Base-by-base conservation (phyloP, 2,888 invertebrate species). In the Hirtodrosophila histrioides region DNA sequence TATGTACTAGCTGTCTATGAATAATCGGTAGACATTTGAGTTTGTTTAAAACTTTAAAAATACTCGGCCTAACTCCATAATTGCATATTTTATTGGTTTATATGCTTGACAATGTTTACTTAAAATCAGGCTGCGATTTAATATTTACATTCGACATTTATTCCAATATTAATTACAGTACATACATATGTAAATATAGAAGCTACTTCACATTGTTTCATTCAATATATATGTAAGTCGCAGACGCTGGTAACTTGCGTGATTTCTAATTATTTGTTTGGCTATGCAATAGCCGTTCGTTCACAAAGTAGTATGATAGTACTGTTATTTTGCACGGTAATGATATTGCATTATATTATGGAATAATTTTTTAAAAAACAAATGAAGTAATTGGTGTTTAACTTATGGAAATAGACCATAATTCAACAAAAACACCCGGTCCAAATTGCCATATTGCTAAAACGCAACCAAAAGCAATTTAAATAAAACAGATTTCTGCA, bases 401-500 rank as follows among this genome's bases (percentile, higher is more conserved):
- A 71, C 68, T 17, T 39, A 57, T 74, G 57, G 44, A 56, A 66
- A 48, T 55, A 33, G 46, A 46, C 24, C 53, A 37, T 27, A 57
- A 41, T 29, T 5, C 9, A 6, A 31, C 7, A 31, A 31, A 7
- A 31, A 31, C 27, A 2, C 27, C 27, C 27, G 27, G 27, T 9
- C 31, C 31, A 5, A 31, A 31, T 23, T 50, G 50, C 10, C 7
- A 1, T 23, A 31, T 39, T 39, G 29, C 27, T 31, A 8, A 31
- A 9, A 31, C 27, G 24, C 44, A 54, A 44, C 45, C 45, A 58
- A 61, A 41, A 44, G 44, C 44, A 50, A 40, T 60, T 66, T 27
- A 39, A 51, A 51, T 56, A 39, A 57, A 58, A 43, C 60, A 58
- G 56, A 61, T 61, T 65, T 69, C 35, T 48, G 27, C 58, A 55